Base-by-base conservation (phyloP, 2,797 vertebrate genomes). In the Pseudochaenichthys georgianus region DNA sequence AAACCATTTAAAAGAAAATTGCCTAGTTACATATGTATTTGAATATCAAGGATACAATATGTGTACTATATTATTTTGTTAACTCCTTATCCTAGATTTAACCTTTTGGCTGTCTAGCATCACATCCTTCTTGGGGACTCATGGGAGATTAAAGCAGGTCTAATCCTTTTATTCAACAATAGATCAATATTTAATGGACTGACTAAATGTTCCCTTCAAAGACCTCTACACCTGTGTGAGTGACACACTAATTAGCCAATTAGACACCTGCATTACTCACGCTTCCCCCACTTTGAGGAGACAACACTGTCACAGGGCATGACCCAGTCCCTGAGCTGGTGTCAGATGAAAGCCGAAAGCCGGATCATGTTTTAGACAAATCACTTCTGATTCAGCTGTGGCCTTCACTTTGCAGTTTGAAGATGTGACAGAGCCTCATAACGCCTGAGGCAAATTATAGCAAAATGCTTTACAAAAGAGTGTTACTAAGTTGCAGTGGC, bases 191-290 rank as follows among this genome's bases (percentile, higher is more conserved):
- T 69, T 60, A 62, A 41, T 9, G 15, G 28, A 31, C 41, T 42
- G 38, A 54, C 64, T 77, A 70, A 80, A 57, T 62, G 43, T 47
- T 63, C 41, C 67, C 65, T 72, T 82, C 17, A 17, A 62, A 58
- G 62, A 52, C 16, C 23, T 73, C 75, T 47, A 50, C 58, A 86
- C 74, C 64, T 78, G 68, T 45, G 69, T 67, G 55, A 77, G 28
- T 80, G 75, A 85, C 75, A 57, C 59, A 21, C 59, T 80, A 79
- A 87, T 70, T 28, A 62, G 48, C 34, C 80, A 76, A 23, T 87
- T 83, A 80, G 75, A 83, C 70, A 70, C 81, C 87, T 78, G 81
- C 21, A 74, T 82, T 65, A 46, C 51, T 70, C 57, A 15, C 5
- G 5, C 62, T 64, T 58, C 5, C 15, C 28, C 64, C 51, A 13